Evolutionary conservation across 2,797 vertebrate species (phyloP).

Genomic region (Thalassophryne amazonica): DNA sequence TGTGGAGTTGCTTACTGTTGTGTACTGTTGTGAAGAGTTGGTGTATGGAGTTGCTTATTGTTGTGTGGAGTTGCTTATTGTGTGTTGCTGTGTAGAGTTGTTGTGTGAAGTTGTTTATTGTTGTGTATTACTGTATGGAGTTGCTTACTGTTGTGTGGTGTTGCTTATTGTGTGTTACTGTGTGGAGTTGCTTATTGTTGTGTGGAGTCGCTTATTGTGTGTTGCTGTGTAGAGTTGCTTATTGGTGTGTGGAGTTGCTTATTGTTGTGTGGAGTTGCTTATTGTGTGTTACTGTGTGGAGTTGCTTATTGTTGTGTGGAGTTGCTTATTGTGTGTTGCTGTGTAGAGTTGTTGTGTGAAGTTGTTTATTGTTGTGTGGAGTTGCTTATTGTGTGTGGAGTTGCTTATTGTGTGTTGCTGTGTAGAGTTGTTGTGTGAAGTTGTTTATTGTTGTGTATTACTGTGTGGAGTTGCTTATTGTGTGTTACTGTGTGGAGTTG

Average conservation of each 20-base stretch:
- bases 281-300: too few relatives aligned
- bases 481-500: not conserved
- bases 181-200: not conserved
- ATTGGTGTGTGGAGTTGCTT: not conserved
- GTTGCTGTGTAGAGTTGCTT: not conserved
- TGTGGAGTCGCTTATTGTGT: not conserved
- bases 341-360: constrained; percentile 70
- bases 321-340: not conserved
- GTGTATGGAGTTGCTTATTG: not conserved
- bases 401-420: too few relatives aligned
- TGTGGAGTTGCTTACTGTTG: too few relatives aligned
- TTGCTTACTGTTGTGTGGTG: too few relatives aligned
- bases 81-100: not conserved
- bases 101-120: constrained; percentile 83
- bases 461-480: not conserved
- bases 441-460: not conserved
- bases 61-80: not conserved
- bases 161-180: too few relatives aligned
- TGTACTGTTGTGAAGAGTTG: too few relatives aligned
- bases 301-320: not conserved
- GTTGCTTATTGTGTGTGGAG: not conserved
- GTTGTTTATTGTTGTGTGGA: constrained; percentile 45
- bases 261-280: too few relatives aligned
- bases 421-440: not conserved
- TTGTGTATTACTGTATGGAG: not conserved